Base-by-base conservation (phyloP, 2,888 invertebrate genomes). In the Balanococcus diminutus region DNA sequence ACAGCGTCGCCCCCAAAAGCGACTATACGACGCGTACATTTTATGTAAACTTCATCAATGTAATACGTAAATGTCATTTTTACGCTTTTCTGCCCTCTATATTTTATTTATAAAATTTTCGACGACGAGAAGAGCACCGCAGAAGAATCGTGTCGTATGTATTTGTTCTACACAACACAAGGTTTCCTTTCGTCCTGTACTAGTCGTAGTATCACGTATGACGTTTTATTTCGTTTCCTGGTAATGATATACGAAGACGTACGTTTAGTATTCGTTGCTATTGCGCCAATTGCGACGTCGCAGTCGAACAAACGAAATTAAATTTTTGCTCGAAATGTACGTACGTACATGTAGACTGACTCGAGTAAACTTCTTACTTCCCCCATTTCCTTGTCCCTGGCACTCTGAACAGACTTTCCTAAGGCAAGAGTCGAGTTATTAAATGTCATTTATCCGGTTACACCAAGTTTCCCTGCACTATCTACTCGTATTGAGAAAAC, bases 211-310 rank as follows among this genome's bases (percentile, higher is more conserved):
- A 51, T 32, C 75, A 32, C 75, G 75, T 75, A 75, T 32, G 75
- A 75, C 75, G 16, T 75, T 75, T 67, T 67, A 67, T 67, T 75
- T 75, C 75, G 32, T 67, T 67, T 51, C 51, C 28, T 28, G 28
- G 67, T 67, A 67, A 67, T 67, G 67, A 67, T 67, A 67, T 67
- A 28, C 67, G 28, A 67, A 67, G 31, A 67, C n/a, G 32, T 75
- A 75, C 75, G 32, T 75, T 75, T 75, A 75, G 36, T 75, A 75
- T 75, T 75, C 32, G 75, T 75, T 36, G 75, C 75, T 19, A 75
- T 75, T 32, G 75, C 75, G 75, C 25, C 75, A 19, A 75, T 75
- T 75, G 75, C 32, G 28, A 67, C 61, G 61, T 67, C 28, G 61
- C 3, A 4, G 16, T 28, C 61, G 61, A 67, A 67, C 9, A 67